These are phyloP conservation scores for Megaceryle maxima DNA, from an alignment of 2,113 vertebrate genomes.

Conservation along the genomic window DNA sequence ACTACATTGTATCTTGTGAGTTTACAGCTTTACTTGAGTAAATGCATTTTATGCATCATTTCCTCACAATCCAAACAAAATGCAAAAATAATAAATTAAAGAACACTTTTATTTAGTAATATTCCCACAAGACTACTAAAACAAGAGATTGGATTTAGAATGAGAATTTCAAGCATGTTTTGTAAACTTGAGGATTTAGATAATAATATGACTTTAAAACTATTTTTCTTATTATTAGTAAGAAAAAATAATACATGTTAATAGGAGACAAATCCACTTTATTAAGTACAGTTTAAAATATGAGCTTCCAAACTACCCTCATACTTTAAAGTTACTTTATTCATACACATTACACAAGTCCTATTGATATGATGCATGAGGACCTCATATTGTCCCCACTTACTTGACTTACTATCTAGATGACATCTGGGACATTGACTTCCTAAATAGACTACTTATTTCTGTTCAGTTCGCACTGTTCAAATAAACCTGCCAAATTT, in stretches of 20 bases:
- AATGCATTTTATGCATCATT: neutral
- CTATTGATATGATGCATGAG: neutral
- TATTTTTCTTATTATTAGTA: neutral
- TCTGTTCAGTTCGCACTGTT: neutral
- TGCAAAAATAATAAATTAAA: neutral
- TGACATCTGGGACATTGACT: fast-evolving
- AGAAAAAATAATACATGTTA: neutral
- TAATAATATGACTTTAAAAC: neutral
- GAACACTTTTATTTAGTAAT: neutral
- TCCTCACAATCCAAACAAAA: neutral
- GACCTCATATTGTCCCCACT: neutral
- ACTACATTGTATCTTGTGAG: neutral
- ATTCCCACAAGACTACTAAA: neutral
- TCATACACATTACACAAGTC: neutral
- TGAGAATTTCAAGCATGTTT: neutral
- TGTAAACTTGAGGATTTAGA: neutral
- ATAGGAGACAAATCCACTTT: neutral
- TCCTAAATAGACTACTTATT: neutral
- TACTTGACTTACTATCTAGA: neutral
- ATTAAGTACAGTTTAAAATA: neutral
- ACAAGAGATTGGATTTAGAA: neutral
- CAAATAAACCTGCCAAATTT: neutral
- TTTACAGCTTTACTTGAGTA: neutral
- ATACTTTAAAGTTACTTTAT: neutral
- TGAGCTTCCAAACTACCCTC: neutral